phyloP scores from a whole-genome alignment of 1,140 invertebrate genomes.

The Drosophila nasuta region DNA sequence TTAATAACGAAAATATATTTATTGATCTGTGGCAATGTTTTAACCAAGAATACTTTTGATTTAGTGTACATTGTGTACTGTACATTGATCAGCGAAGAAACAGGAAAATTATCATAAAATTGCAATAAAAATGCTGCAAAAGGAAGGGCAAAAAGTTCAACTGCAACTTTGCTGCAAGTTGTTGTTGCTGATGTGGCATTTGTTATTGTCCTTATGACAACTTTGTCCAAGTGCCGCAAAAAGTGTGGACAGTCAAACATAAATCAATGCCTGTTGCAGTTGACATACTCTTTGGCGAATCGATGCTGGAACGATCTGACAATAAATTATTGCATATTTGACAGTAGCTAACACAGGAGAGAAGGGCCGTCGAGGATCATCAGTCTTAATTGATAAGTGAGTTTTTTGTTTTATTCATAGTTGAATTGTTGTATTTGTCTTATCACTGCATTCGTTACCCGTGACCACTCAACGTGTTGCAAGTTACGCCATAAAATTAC shows the following conservation, averaged over 20 bases:
- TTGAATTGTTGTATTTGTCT: slow-evolving; percentile 15
- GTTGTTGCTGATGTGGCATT: slow-evolving; percentile 36
- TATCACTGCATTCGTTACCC: slow-evolving; percentile 61
- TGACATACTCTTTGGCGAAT: slow-evolving; percentile 64
- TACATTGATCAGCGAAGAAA: not conserved
- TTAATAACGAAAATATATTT: not conserved
- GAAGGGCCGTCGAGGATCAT: slow-evolving; percentile 11
- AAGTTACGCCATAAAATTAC: slow-evolving; percentile 74
- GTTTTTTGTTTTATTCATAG: slow-evolving; percentile 40
- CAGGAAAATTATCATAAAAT: slow-evolving; percentile 72
- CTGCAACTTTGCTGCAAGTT: slow-evolving; percentile 37
- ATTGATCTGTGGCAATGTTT: not conserved
- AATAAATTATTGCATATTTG: slow-evolving; percentile 80
- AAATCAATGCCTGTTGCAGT: slow-evolving; percentile 62
- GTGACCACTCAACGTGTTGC: slow-evolving; percentile 72
- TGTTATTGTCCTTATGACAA: slow-evolving; percentile 75
- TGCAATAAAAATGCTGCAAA: slow-evolving; percentile 70
- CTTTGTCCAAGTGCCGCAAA: slow-evolving; percentile 68
- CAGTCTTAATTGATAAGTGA: slow-evolving; percentile 66
- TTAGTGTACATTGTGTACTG: slow-evolving; percentile 25
- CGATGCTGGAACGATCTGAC: slow-evolving; percentile 64
- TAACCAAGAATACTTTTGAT: slow-evolving; percentile 13
- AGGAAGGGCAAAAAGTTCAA: slow-evolving; percentile 45
- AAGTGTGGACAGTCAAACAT: slow-evolving; percentile 68
- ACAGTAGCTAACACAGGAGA: slow-evolving; percentile 50